Conservation (phyloP, 2,888 invertebrate genomes). For the Didymodactylos carnosus region DNA sequence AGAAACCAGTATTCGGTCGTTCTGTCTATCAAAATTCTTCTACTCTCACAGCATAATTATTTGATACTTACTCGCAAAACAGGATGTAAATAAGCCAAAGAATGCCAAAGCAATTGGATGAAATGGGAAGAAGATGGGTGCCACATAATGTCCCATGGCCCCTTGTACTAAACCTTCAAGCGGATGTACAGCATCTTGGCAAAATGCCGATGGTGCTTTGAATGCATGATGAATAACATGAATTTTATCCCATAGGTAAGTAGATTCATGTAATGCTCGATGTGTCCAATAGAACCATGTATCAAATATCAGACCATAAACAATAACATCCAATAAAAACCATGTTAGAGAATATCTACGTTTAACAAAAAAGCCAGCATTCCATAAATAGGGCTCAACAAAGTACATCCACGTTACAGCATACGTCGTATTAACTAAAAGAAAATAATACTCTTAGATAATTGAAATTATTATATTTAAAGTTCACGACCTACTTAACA, state of each 20-base stretch:
- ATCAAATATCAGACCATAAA: background rate
- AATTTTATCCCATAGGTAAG: background rate
- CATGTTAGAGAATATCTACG: background rate
- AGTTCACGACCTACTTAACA: background rate
- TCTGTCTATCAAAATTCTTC: no score
- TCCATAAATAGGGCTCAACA: background rate
- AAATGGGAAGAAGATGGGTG: background rate
- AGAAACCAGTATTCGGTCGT: no score
- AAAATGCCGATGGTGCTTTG: background rate
- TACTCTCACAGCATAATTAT: background rate
- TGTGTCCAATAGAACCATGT: background rate
- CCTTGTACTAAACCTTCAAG: background rate
- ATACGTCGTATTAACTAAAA: background rate
- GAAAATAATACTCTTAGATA: no score
- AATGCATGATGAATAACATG: background rate
- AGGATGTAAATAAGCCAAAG: background rate
- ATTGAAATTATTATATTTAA: no score
- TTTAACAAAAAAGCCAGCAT: background rate
- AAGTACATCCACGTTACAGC: background rate
- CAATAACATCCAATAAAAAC: background rate
- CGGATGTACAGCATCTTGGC: background rate
- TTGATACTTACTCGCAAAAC: background rate
- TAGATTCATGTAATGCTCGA: background rate
- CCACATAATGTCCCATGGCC: background rate
- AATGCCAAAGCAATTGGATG: background rate